Evolutionary conservation across 1,140 invertebrate species (phyloP).

Genomic region (Caenorhabditis tropicalis): DNA sequence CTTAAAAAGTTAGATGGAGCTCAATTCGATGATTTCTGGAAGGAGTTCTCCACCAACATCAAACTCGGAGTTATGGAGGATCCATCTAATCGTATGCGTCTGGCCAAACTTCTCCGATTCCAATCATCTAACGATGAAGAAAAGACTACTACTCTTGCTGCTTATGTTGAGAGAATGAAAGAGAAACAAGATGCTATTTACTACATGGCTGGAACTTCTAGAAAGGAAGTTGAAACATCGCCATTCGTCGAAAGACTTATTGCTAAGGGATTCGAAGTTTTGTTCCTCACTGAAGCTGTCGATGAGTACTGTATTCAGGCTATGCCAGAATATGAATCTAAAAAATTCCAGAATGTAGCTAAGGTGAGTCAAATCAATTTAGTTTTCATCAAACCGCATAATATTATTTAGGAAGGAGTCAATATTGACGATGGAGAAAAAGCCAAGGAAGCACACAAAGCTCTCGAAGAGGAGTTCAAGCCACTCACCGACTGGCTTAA

Average conservation of each 20-base stretch:
- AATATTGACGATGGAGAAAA: conserved; percentile 82
- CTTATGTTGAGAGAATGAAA: conserved; percentile 95
- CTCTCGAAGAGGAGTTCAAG: conserved; percentile 83
- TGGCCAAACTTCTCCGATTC: conserved; percentile 93
- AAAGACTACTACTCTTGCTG: conserved; percentile 81
- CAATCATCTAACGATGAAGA: conserved; percentile 81
- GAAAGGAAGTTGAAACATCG: conserved; percentile 87
- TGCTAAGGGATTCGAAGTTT: conserved; percentile 92
- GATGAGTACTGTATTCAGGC: conserved; percentile 97
- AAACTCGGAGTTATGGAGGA: conserved; percentile 98
- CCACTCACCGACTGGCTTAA: conserved; percentile 89
- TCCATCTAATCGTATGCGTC: conserved; percentile 88
- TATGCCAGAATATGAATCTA: conserved; percentile 97
- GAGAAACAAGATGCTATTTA: conserved; percentile 94
- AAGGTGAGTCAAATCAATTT: conserved; percentile 75
- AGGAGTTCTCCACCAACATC: conserved; percentile 97
- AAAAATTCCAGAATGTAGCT: conserved; percentile 98
- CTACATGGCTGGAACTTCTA: conserved; percentile 89
- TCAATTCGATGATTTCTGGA: conserved; percentile 94
- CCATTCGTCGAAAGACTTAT: conserved; percentile 93
- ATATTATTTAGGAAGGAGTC: conserved; percentile 81
- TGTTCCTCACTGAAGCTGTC: conserved; percentile 93
- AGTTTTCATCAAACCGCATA: not conserved
- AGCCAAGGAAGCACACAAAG: conserved; percentile 83
- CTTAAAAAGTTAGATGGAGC: conserved; percentile 89